These are phyloP conservation scores for Panorpa germanica DNA, from an alignment of 2,888 invertebrate species.

Conservation along the genomic window DNA sequence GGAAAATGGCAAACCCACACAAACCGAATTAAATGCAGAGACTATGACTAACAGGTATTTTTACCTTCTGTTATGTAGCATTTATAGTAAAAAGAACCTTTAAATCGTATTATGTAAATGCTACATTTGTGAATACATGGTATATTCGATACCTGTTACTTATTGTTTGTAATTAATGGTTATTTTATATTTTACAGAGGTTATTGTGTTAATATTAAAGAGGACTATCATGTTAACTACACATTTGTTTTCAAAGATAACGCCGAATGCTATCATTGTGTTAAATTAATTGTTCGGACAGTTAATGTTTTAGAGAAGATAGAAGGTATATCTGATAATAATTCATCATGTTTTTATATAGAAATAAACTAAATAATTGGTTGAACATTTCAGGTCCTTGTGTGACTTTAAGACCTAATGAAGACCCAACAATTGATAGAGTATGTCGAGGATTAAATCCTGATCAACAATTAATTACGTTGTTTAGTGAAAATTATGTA, in stretches of 20 bases:
- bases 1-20: constrained; percentile 67
- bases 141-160: too few relatives aligned
- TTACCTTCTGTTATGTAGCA: too few relatives aligned
- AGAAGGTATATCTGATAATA: constrained; percentile 41
- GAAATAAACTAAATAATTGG: constrained; percentile 6
- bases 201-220: constrained; percentile 47
- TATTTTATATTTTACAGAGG: constrained; percentile 29
- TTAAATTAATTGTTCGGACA: constrained; percentile 67
- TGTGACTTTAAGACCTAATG: constrained; percentile 41
- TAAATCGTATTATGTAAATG: constrained; percentile 1
- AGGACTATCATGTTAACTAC: constrained; percentile 63
- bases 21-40: constrained; percentile 64
- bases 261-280: constrained; percentile 63
- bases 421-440: constrained; percentile 51
- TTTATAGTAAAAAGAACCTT: constrained; percentile 11
- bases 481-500: constrained; percentile 78
- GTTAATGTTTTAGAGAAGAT: constrained; percentile 78
- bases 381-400: constrained; percentile 38
- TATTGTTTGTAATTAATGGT: too few relatives aligned
- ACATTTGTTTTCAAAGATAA: constrained; percentile 59
- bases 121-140: constrained; percentile 1
- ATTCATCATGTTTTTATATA: constrained; percentile 3
- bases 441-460: constrained; percentile 56
- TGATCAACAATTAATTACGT: constrained; percentile 64
- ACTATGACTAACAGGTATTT: constrained; percentile 51